A percentile compares a stretch with the other conserved stretches of the same genome.
Conservation (phyloP, 2,888 invertebrate species). For the Campaea margaritaria region DNA sequence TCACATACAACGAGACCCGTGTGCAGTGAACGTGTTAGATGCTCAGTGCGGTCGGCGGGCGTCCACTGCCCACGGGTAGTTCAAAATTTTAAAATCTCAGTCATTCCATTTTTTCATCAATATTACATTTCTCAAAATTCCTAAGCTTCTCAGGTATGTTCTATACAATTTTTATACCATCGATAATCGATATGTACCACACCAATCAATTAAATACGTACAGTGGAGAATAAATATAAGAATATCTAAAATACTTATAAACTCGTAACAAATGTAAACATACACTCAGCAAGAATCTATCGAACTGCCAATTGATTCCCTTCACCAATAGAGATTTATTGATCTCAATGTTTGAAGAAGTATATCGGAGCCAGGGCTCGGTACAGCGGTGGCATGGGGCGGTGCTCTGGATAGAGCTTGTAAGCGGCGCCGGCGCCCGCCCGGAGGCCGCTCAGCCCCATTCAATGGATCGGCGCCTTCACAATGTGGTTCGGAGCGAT, state of each 20-base stretch:
- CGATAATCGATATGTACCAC: slow-evolving; percentile 56
- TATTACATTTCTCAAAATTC: slow-evolving; percentile 45
- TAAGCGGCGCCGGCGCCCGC: slow-evolving; percentile 48
- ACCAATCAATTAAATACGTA: slow-evolving; percentile 71
- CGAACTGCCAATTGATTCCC: slow-evolving; percentile 70
- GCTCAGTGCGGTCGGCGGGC: slow-evolving; percentile 20
- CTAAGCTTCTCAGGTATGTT: slow-evolving; percentile 42
- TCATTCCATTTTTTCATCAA: slow-evolving; percentile 60
- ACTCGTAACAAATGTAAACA: slow-evolving; percentile 86
- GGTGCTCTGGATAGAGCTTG: slow-evolving; percentile 57
- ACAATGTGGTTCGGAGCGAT: slow-evolving; percentile 97
- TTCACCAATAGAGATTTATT: slow-evolving; percentile 57
- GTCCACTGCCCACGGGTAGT: slow-evolving; percentile 64
- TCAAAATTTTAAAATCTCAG: slow-evolving; percentile 70
- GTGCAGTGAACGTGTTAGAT: slow-evolving; percentile 57
- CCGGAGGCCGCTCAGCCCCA: slow-evolving; percentile 72
- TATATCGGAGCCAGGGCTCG: slow-evolving; percentile 75
- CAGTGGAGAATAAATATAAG: slow-evolving; percentile 88
- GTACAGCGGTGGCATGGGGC: slow-evolving; percentile 64
- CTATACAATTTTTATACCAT: slow-evolving; percentile 44
- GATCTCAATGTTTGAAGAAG: slow-evolving; percentile 71
- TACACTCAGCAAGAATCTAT: slow-evolving; percentile 72
- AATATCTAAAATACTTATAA: slow-evolving; percentile 89
- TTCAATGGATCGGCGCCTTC: slow-evolving; percentile 95
- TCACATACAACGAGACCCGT: slow-evolving; percentile 40